Conservation (phyloP, 2,113 vertebrate genomes). For the Crocuta crocuta region DNA sequence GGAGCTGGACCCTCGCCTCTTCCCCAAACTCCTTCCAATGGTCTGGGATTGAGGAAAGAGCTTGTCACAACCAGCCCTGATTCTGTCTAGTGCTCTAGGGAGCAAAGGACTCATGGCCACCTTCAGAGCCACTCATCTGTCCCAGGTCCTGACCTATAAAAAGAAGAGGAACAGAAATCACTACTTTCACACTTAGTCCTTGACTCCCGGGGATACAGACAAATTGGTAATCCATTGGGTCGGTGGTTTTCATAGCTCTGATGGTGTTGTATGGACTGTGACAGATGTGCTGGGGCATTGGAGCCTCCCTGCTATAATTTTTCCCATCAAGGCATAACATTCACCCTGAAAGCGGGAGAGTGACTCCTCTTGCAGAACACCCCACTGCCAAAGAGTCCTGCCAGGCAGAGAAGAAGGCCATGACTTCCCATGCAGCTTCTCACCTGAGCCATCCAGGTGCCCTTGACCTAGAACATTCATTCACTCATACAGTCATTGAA, state of each 20-base stretch:
- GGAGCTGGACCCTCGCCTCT: not conserved
- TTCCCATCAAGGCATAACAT: not conserved
- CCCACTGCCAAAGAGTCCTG: not conserved
- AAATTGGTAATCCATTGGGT: not conserved
- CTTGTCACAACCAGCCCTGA: not conserved
- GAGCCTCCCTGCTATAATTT: not conserved
- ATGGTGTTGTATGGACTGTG: not conserved
- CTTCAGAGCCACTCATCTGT: not conserved
- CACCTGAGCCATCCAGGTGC: not conserved
- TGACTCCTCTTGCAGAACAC: not conserved
- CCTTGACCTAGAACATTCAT: not conserved
- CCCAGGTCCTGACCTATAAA: not conserved
- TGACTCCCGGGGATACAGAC: not conserved
- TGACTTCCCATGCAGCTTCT: not conserved
- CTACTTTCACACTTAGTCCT: not conserved
- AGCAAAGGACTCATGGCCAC: not conserved
- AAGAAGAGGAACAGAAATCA: constrained; percentile 37
- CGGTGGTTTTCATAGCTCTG: not conserved
- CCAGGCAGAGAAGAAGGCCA: not conserved
- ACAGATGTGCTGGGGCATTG: not conserved
- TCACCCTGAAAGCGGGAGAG: not conserved
- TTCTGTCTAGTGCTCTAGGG: not conserved
- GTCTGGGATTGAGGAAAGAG: not conserved
- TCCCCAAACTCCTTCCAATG: too few relatives aligned
- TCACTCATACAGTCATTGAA: not conserved